Evolutionary conservation across 1,140 invertebrate genomes (phyloP), one percentile per base, ranked within the genome.

Genomic region (Pantala flavescens): DNA sequence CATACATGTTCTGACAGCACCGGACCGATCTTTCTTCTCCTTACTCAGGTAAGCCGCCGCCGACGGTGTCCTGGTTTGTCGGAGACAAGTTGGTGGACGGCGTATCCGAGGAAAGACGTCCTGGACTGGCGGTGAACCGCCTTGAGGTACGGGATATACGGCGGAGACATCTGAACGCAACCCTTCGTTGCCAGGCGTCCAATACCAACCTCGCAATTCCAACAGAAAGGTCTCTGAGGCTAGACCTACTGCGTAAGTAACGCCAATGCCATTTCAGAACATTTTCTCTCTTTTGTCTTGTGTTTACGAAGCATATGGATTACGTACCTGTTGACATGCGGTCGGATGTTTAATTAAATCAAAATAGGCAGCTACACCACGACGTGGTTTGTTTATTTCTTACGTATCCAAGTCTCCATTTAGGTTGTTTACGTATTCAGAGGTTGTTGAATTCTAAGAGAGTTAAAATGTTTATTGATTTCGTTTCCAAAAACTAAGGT

Each of bases 141-240:
- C 82, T 95, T 76, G 89, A 90, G 78, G 86, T 95, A 73, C 84
- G 87, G 12, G 85, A 87, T 75, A 84, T 96, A 71, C 87, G 86
- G 76, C 85, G 93, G 77, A 87, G 89, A 74, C 89, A 94, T 75
- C 86, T 94, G 70, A 93, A 93, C 81, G 90, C 90, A 12, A 92
- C 90, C 7, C 92, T 90, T 83, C 93, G 91, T 81, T 95, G 94
- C 81, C 89, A 90, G 80, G 93, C 93, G 0, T 89, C 88, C 72
- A 96, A 95, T 81, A 94, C 93, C 21, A 91, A 94, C 79, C 87
- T 94, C 28, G 92, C 91, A 80, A 87, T 89, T 77, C 91, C 93
- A 0, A 85, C 89, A 71, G 91, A 93, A 81, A 90, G 90, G 80
- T 90, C 88, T 74, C 89, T 92, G 77, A 83, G 91, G 78, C 84